These are phyloP conservation scores for Bolborhynchus lineola DNA, from an alignment of 2,113 vertebrate genomes.

Conservation along the genomic window DNA sequence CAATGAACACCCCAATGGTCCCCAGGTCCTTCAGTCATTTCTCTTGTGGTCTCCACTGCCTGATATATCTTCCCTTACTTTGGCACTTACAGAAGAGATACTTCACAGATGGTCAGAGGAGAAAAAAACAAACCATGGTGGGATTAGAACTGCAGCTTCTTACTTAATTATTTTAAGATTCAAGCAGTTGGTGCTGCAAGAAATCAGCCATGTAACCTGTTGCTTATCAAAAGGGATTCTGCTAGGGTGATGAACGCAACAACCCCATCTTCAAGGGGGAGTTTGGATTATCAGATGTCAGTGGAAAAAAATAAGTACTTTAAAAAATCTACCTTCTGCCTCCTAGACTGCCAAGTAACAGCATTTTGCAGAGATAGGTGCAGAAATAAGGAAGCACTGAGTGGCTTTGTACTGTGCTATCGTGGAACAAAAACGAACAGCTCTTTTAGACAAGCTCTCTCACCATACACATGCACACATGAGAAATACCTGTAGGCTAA, in stretches of 20 bases:
- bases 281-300: background rate
- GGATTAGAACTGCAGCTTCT: conserved; percentile 13
- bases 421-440: background rate
- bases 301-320: background rate
- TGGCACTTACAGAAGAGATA: background rate
- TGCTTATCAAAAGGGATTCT: background rate
- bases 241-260: background rate
- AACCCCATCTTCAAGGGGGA: background rate
- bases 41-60: background rate
- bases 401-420: background rate
- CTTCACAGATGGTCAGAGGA: conserved; percentile 22
- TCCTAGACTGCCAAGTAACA: background rate
- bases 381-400: background rate
- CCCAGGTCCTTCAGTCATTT: background rate
- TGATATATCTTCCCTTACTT: background rate
- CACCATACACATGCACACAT: background rate
- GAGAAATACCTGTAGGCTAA: background rate
- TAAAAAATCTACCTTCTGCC: background rate
- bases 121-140: background rate
- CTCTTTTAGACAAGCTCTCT: background rate
- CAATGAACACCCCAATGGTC: background rate
- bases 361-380: background rate
- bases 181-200: background rate
- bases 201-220: background rate
- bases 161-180: conserved; percentile 36